Percentiles rank a stretch among this genome's conserved stretches.
These are phyloP conservation scores for Dexiosoma caninum DNA, from an alignment of 2,888 invertebrate species.

Conservation along the genomic window DNA sequence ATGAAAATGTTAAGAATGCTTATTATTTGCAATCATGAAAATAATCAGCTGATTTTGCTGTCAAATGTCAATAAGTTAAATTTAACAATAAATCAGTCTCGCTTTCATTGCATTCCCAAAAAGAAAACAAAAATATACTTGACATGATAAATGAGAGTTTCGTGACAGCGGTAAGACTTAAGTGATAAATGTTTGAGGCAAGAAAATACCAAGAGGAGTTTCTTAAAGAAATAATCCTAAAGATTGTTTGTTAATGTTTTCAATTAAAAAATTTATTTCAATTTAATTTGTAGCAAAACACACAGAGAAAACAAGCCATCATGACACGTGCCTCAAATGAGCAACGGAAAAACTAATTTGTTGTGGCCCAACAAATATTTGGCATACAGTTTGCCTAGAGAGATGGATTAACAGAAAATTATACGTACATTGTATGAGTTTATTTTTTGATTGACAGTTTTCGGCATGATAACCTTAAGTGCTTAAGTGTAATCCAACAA, in stretches of 20 bases:
- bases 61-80: constrained; percentile 59
- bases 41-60: constrained; percentile 60
- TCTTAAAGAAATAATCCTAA: background rate
- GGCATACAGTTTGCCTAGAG: background rate
- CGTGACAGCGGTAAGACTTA: constrained; percentile 3
- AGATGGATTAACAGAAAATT: no score
- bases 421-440: no score
- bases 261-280: constrained; percentile 32
- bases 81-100: constrained; percentile 56
- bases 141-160: constrained; percentile 52
- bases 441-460: no score
- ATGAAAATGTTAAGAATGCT: background rate
- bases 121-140: background rate
- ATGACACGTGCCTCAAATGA: constrained; percentile 51
- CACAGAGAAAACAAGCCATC: constrained; percentile 5
- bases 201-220: background rate
- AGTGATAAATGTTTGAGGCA: background rate
- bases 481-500: no score
- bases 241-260: constrained; percentile 27
- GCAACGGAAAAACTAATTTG: background rate
- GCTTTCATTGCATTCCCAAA: constrained; percentile 22
- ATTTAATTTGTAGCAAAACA: background rate
- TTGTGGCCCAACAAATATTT: background rate
- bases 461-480: no score
- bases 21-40: constrained; percentile 46